Evolutionary conservation across 2,113 vertebrate genomes (phyloP).

Genomic region (Capreolus pygargus): DNA sequence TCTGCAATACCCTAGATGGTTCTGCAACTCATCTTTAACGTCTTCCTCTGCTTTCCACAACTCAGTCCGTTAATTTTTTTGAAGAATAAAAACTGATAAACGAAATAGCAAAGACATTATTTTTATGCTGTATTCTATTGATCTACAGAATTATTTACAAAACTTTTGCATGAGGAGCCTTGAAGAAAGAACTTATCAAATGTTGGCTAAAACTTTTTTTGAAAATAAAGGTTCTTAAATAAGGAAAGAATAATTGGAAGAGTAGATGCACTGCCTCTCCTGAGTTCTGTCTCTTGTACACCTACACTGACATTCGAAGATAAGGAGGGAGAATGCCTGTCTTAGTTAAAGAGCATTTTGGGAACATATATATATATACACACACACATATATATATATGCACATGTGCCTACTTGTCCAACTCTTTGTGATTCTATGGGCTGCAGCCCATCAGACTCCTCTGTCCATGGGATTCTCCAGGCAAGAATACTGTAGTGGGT

Average conservation of each 20-base stretch:
- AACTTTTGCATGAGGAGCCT: neutral
- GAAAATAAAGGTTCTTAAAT: neutral
- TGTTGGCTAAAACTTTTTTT: neutral
- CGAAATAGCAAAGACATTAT: neutral
- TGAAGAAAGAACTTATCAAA: neutral
- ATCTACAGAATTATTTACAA: neutral
- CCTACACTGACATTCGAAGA: neutral
- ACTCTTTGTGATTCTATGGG: rapidly evolving
- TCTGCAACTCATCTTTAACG: neutral
- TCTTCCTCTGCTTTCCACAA: neutral
- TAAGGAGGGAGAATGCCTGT: neutral
- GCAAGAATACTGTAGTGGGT: neutral
- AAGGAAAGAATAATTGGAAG: neutral
- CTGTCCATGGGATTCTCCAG: neutral
- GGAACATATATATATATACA: neutral
- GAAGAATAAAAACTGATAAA: neutral
- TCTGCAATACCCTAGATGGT: neutral
- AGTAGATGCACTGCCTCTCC: neutral
- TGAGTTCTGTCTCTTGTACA: neutral
- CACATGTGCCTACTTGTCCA: neutral
- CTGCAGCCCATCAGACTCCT: neutral
- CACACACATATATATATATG: neutral
- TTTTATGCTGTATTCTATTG: neutral
- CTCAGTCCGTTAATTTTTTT: neutral
- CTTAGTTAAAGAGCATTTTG: neutral